Percentiles rank a stretch among this genome's conserved stretches.
phyloP scores from a whole-genome alignment of 2,113 vertebrate species.

The Daubentonia madagascariensis region DNA sequence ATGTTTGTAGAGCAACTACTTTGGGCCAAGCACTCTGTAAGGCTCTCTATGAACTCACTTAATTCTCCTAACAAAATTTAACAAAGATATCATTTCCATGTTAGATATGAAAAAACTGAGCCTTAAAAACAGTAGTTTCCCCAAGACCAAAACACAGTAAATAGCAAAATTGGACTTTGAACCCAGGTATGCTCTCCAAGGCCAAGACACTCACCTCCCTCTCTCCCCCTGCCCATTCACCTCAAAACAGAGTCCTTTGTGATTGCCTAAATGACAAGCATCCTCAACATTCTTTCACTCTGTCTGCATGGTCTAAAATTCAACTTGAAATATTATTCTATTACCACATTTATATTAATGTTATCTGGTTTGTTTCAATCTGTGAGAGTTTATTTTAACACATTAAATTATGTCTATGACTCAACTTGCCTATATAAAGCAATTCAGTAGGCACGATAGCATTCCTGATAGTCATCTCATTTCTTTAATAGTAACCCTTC shows the following conservation, averaged over 20 bases:
- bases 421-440: conserved; percentile 35
- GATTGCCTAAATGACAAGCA: background rate
- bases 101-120: background rate
- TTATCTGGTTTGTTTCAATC: conserved; percentile 10
- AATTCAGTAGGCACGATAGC: background rate
- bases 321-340: background rate
- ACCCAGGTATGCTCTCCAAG: background rate
- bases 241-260: background rate
- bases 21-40: background rate
- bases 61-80: background rate
- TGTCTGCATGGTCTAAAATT: background rate
- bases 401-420: conserved; percentile 23
- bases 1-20: background rate
- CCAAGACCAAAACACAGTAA: background rate
- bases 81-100: background rate
- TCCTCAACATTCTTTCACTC: background rate
- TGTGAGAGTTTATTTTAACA: conserved; percentile 36
- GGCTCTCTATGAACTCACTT: background rate
- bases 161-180: background rate
- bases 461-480: background rate
- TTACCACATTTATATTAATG: background rate
- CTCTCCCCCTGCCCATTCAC: background rate
- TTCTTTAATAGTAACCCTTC: background rate
- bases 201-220: background rate
- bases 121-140: background rate